Percentiles rank a stretch among this genome's conserved stretches.
phyloP scores from a whole-genome alignment of 2,888 invertebrate species.

The Papilio gigon region DNA sequence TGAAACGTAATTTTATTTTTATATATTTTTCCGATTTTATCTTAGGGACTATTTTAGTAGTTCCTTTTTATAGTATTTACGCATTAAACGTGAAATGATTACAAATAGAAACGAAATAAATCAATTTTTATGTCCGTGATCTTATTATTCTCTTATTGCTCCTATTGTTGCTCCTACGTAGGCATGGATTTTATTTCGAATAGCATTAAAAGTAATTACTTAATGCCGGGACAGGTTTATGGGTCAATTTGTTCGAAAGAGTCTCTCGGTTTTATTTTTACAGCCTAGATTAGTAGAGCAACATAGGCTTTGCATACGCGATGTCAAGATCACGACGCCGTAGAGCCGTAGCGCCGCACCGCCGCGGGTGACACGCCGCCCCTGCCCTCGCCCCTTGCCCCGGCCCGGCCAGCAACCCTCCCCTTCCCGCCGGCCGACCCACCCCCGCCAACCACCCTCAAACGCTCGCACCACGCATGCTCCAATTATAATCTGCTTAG shows the following conservation, averaged over 20 bases:
- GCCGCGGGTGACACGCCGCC: slow-evolving; percentile 61
- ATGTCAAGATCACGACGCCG: slow-evolving; percentile 80
- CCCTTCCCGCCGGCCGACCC: slow-evolving; percentile 57
- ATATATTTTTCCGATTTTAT: slow-evolving; percentile 19
- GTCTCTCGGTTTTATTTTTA: slow-evolving; percentile 36
- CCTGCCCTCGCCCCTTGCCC: slow-evolving; percentile 51
- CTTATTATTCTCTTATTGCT: slow-evolving; percentile 35
- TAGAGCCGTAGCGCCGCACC: slow-evolving; percentile 58
- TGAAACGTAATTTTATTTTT: too few relatives aligned
- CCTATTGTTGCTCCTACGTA: slow-evolving; percentile 31
- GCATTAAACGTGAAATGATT: slow-evolving; percentile 15
- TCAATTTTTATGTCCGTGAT: slow-evolving; percentile 35
- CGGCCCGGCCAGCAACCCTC: slow-evolving; percentile 62
- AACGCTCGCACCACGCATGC: slow-evolving; percentile 80
- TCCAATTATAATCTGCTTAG: slow-evolving; percentile 82
- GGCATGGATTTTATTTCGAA: slow-evolving; percentile 30
- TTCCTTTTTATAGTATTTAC: slow-evolving; percentile 5
- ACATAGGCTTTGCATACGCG: slow-evolving; percentile 72
- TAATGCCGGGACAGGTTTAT: slow-evolving; percentile 37
- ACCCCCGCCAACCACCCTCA: slow-evolving; percentile 72
- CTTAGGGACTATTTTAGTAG: slow-evolving; percentile 15
- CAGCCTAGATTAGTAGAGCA: slow-evolving; percentile 59
- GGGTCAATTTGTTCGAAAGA: slow-evolving; percentile 35
- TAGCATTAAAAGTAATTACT: slow-evolving; percentile 32
- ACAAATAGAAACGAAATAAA: slow-evolving; percentile 26